These are phyloP conservation scores for Maccullochella peelii DNA, from an alignment of 2,113 vertebrate species.

Conservation along the genomic window DNA sequence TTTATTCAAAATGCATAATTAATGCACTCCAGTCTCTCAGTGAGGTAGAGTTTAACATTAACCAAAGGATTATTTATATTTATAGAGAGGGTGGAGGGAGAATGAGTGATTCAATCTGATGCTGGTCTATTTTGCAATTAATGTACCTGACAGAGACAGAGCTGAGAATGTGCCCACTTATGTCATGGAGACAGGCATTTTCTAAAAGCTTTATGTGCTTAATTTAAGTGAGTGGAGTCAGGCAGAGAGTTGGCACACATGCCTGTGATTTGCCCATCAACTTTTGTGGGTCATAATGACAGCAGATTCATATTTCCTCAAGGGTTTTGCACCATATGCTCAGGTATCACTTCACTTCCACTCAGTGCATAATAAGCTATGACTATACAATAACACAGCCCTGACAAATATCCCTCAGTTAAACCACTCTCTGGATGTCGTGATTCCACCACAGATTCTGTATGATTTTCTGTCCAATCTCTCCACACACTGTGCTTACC, in stretches of 20 bases:
- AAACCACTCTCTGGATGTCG: not conserved
- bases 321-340: slow-evolving; percentile 47
- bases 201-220: slow-evolving; percentile 6
- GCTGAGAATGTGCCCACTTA: not conserved
- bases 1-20: slow-evolving; percentile 52
- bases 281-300: slow-evolving; percentile 33
- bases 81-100: not conserved
- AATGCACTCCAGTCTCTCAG: slow-evolving; percentile 27
- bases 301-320: slow-evolving; percentile 33
- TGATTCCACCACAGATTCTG: not conserved
- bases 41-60: slow-evolving; percentile 18
- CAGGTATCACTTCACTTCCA: slow-evolving; percentile 38
- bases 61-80: slow-evolving; percentile 21
- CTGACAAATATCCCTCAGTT: slow-evolving; percentile 17
- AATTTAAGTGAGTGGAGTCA: not conserved
- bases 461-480: not conserved
- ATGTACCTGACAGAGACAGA: slow-evolving; percentile 18
- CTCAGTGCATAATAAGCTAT: slow-evolving; percentile 19
- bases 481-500: not conserved
- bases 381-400: not conserved
- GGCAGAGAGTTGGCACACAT: slow-evolving; percentile 5
- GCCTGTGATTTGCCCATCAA: slow-evolving; percentile 29
- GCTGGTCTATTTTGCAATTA: not conserved
- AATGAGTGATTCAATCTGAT: not conserved
- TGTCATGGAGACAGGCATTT: slow-evolving; percentile 10